Base-by-base conservation (phyloP, 2,113 vertebrate genomes). In the Haemorhous mexicanus region DNA sequence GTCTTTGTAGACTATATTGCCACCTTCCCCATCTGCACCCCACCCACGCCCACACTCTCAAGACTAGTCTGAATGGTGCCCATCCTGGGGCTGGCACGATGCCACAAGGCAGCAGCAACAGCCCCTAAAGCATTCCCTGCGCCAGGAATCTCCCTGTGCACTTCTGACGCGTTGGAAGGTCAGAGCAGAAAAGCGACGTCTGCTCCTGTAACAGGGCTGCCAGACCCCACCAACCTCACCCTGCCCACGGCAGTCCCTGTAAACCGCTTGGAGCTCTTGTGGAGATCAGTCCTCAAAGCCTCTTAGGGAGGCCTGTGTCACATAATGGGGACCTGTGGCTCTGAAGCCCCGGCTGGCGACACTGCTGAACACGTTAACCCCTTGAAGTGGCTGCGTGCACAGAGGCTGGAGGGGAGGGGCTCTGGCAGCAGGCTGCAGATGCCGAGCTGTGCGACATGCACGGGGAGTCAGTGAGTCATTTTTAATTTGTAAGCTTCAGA, bases 221-320 rank as follows among this genome's bases (percentile, higher is more conserved):
- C 43, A 41, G 44, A 43, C 46, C 37, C 1, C 3, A 30, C 32
- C 77, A 58, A 67, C 50, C 72, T 56, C 76, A 49, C 52, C 73
- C 84, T 94, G 73, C 95, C 90, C 8, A 32, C n/a, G 55, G 92
- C 95, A 96, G 96, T 39, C 93, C 83, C 95, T 75, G 2, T 88
- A 96, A 95, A 95, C 70, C 64, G 41, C 89, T 63, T 73, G 74
- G 43, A 61, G 77, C 44, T 37, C 73, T 82, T 13, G 43, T 32
- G 80, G 91, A 87, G 94, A 88, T 96, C 87, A 90, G 79, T 53
- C 50, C 70, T 7, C 30, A 88, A 77, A 96, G 92, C 92, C 82
- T 90, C 94, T 94, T 91, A 85, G 17, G 39, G 76, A 75, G 69
- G 88, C 67, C 92, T 78, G 79, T 86, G 77, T 66, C 94, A 47